A percentile compares a stretch with the other conserved stretches of the same genome.
These are phyloP conservation scores for Linnaemya vulpina DNA, from an alignment of 2,888 invertebrate species.

Conservation along the genomic window DNA sequence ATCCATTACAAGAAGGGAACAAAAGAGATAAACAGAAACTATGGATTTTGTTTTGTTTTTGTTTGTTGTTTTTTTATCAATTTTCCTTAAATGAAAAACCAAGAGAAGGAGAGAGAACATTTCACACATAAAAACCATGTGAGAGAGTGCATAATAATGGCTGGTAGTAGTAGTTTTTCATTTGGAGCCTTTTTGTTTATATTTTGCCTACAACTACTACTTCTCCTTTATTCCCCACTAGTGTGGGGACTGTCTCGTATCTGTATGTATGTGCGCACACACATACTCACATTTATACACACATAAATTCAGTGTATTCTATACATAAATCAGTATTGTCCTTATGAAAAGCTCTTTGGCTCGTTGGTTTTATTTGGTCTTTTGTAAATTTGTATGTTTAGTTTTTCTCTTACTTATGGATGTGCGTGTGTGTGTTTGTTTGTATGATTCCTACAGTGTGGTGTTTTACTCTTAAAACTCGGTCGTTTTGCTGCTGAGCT, in stretches of 20 bases:
- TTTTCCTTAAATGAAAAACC: not conserved
- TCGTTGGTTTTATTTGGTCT: not conserved
- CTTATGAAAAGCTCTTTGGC: slow-evolving; percentile 29
- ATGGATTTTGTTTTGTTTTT: no score
- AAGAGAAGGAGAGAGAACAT: slow-evolving; percentile 7
- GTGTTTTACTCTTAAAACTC: not conserved
- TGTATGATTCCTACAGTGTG: not conserved
- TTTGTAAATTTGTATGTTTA: not conserved
- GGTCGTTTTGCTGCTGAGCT: slow-evolving; percentile 10
- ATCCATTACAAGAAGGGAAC: slow-evolving; percentile 59
- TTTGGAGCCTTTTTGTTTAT: slow-evolving; percentile 31
- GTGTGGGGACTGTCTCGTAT: slow-evolving; percentile 5
- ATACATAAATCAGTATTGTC: not conserved
- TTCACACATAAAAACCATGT: not conserved
- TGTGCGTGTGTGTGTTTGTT: no score
- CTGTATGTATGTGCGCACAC: no score
- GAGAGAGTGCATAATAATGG: slow-evolving; percentile 54
- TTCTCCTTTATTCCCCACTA: slow-evolving; percentile 19
- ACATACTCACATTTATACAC: not conserved
- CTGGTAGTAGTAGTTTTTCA: slow-evolving; percentile 25
- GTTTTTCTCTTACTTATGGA: slow-evolving; percentile 33
- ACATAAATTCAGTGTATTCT: not conserved
- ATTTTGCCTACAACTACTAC: slow-evolving; percentile 28
- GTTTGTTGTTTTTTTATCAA: no score
- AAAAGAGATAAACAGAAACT: slow-evolving; percentile 1